Evolutionary conservation across 2,888 invertebrate genomes (phyloP), one percentile per base, ranked within the genome.

Genomic region (Carterocephalus palaemon): DNA sequence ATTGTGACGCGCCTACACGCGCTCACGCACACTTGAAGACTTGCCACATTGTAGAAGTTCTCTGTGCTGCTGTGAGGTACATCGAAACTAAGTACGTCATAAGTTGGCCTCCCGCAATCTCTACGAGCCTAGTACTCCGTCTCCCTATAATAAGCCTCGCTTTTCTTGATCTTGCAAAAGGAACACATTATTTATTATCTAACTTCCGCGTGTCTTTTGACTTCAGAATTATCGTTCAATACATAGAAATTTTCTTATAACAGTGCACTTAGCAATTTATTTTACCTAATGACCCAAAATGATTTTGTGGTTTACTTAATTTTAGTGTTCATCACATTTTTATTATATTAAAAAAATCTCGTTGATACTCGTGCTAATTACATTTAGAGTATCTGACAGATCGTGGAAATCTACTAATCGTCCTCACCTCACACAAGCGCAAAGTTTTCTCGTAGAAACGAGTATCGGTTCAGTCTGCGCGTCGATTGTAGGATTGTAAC

Each of bases 121-220:
- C 73, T 82, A 78, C 61, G 60, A 63, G 75, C 84, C 85, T 85
- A 67, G 84, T 86, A 82, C 74, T 63, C 60, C 67, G 73, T 66
- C 78, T 83, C 78, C 73, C 74, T 76, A 82, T 86, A 86, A 86
- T 84, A 85, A 86, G 85, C 83, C 78, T 78, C 74, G 78, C 75
- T 76, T 79, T 79, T 79, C 79, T 80, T 77, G 78, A 80, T 81
- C 77, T 73, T 70, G 67, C 69, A 64, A 65, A 64, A 64, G 67
- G 66, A 63, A 69, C 33, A 70, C 67, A 64, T 60, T 61, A 69
- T 68, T 67, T 68, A 67, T 73, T 67, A 66, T 67, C 53, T 55
- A 51, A 68, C 73, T 78, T 79, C 78, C 80, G 79, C 64, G 69
- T 77, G 66, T 64, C 53, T 55, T 51, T 52, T 54, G 37, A 42